Evolutionary conservation across 2,888 invertebrate species (phyloP).

Genomic region (Catocala nupta): DNA sequence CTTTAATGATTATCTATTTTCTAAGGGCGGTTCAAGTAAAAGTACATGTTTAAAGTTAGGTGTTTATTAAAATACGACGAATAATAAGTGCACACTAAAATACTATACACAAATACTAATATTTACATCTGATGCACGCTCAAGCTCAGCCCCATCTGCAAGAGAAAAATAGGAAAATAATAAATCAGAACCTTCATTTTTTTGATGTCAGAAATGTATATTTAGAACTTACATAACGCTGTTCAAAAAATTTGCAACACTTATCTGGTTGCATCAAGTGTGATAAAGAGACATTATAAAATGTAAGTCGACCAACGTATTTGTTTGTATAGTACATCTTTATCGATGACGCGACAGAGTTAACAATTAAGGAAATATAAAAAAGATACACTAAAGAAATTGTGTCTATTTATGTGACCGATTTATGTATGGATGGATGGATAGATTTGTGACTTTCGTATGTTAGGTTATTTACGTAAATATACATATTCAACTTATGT

Average conservation of each 20-base stretch:
- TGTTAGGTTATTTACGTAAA: no score
- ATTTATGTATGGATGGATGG: no score
- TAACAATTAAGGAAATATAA: not conserved
- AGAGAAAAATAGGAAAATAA: conserved; percentile 76
- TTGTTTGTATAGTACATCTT: not conserved
- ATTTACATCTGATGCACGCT: conserved; percentile 77
- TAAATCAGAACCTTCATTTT: conserved; percentile 72
- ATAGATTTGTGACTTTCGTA: no score
- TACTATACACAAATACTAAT: conserved; percentile 76
- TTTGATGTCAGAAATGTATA: conserved; percentile 64
- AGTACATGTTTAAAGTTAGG: conserved; percentile 29
- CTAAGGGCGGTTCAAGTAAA: conserved; percentile 6
- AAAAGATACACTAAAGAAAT: no score
- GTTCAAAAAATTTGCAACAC: conserved; percentile 20
- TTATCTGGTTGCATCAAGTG: conserved; percentile 22
- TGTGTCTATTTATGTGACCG: no score
- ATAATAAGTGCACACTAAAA: conserved; percentile 69
- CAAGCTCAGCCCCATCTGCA: conserved; percentile 72
- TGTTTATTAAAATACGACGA: conserved; percentile 76
- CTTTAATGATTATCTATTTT: not conserved
- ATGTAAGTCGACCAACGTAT: conserved; percentile 14
- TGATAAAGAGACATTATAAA: conserved; percentile 27
- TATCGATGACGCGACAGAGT: conserved; percentile 17
- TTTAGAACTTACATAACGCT: conserved; percentile 1
- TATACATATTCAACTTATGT: no score